Base-by-base conservation (phyloP, 1,140 invertebrate genomes). In the Heterodera schachtii region DNA sequence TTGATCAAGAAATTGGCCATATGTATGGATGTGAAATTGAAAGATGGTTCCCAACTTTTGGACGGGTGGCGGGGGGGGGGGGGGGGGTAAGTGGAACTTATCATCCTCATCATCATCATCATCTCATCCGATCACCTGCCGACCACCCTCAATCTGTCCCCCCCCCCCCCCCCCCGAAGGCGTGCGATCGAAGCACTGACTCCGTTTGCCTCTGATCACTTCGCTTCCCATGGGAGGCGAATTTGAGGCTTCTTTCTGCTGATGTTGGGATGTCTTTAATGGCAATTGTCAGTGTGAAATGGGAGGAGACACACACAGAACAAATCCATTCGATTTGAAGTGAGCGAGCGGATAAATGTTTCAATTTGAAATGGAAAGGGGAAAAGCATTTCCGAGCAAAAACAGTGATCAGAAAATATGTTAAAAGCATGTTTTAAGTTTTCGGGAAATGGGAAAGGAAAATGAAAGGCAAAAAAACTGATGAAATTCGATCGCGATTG, bases 391-490 rank as follows among this genome's bases (percentile, higher is more conserved):
- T 71, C 43, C 9, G 13, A 71, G 41, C 7, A 19, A 71, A 71
- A 41, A 71, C n/a, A 71, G 16, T 64, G 16, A 13, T 16, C 16
- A 64, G 19, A 64, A 31, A 64, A 64, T 64, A 64, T 64, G 57
- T 64, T 64, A 19, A 64, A 19, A 64, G 49, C 49, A 44, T 76
- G 75, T 64, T 76, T 52, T 64, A 64, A 11, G 19, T 64, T 3
- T 64, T 64, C 57, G 3, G 31, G 31, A 64, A 64, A 78, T 44
- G 49, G 74, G n/a, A n/a, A 49, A 9, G 77, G 43, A n/a, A 41
- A 41, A 44, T 44, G 21, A 78, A 78, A 78, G 43, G 64, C 31
- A 46, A 70, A 69, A 43, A 69, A 64, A 78, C 49, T 64, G 57
- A 19, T 19, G 57, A 64, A 64, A 64, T 64, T 64, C 19, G 57